A percentile compares a stretch with the other conserved stretches of the same genome.
Conservation (phyloP, 2,888 invertebrate genomes). For the Encarsia formosa region DNA sequence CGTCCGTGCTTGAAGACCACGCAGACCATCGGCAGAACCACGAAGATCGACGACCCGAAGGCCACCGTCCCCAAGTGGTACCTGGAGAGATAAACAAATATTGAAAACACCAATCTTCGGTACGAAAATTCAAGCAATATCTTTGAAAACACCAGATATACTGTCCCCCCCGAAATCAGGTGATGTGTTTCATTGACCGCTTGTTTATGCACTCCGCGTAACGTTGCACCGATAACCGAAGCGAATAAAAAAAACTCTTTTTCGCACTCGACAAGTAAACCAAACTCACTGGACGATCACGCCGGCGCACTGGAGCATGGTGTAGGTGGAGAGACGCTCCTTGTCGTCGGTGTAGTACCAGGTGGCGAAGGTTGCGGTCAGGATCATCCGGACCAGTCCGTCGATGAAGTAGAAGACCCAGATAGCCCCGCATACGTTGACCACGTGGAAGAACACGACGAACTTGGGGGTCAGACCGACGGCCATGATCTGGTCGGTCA, state of each 20-base stretch:
- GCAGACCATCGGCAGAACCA: not conserved
- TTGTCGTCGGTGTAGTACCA: slow-evolving; percentile 15
- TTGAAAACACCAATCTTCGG: not conserved
- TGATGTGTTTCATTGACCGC: too few relatives aligned
- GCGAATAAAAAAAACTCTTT: too few relatives aligned
- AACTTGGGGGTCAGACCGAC: not conserved
- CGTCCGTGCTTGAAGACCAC: not conserved
- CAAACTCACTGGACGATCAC: slow-evolving; percentile 5
- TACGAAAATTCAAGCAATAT: not conserved
- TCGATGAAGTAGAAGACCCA: slow-evolving; percentile 6
- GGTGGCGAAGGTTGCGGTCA: slow-evolving; percentile 13
- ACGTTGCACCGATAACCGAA: too few relatives aligned
- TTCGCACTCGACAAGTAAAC: too few relatives aligned
- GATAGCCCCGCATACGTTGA: slow-evolving; percentile 5
- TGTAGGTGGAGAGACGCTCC: not conserved
- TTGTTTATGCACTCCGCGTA: too few relatives aligned
- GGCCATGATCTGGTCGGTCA: not conserved
- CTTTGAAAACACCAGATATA: too few relatives aligned
- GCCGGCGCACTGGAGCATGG: not conserved
- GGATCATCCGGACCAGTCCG: slow-evolving; percentile 7
- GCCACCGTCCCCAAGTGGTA: slow-evolving; percentile 13
- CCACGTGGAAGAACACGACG: slow-evolving; percentile 3
- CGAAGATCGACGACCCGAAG: slow-evolving; percentile 2
- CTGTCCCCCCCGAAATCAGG: too few relatives aligned
- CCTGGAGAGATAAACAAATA: too few relatives aligned